phyloP scores from a whole-genome alignment of 2,113 vertebrate genomes.

The Urocitellus parryii region DNA sequence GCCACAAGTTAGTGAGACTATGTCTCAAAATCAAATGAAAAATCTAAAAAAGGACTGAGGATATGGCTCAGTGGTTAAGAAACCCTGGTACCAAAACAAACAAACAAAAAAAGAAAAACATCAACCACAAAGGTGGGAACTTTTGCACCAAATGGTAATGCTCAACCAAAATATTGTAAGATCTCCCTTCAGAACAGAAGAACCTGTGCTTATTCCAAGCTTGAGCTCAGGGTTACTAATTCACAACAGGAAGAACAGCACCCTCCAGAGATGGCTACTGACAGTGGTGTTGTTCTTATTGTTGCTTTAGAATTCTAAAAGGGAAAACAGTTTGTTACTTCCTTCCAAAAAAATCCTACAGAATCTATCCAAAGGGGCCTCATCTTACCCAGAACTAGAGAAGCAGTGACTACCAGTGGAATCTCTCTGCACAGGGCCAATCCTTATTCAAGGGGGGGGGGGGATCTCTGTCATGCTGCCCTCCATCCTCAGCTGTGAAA shows the following conservation, averaged over 20 bases:
- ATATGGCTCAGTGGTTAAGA: no score
- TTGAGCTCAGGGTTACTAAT: no score
- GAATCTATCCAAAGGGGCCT: not conserved
- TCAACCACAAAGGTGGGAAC: not conserved
- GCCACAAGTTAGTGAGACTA: no score
- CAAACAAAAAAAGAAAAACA: not conserved
- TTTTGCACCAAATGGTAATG: rapidly evolving
- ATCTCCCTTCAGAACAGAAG: not conserved
- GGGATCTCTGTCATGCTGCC: not conserved
- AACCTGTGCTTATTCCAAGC: not conserved
- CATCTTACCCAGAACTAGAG: not conserved
- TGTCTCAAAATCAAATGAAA: no score
- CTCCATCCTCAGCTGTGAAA: not conserved
- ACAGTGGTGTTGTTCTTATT: not conserved
- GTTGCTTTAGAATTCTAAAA: conserved; percentile 14
- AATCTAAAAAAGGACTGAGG: no score
- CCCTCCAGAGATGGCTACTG: not conserved
- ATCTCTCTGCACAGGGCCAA: not conserved
- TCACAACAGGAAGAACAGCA: not conserved
- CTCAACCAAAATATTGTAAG: not conserved
- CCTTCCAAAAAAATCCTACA: not conserved
- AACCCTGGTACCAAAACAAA: no score
- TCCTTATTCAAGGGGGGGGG: not conserved
- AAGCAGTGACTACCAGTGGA: not conserved
- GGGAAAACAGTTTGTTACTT: conserved; percentile 32